A percentile compares a stretch with the other conserved stretches of the same genome.
These are phyloP conservation scores for Mythimna loreyi DNA, from an alignment of 2,888 invertebrate species.

Conservation along the genomic window DNA sequence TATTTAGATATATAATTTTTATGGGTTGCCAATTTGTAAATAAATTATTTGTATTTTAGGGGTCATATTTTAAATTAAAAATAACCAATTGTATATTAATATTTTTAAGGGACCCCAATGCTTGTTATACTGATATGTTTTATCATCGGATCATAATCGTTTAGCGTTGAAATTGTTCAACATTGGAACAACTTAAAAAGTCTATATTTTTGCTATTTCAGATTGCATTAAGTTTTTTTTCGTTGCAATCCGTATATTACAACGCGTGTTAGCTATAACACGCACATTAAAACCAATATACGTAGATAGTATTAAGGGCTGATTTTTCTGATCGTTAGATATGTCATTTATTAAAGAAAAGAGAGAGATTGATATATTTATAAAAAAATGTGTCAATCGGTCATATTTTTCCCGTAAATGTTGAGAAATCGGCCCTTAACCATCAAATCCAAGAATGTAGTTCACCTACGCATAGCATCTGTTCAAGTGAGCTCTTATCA, in stretches of 20 bases:
- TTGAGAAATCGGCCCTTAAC: too few relatives aligned
- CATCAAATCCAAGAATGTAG: too few relatives aligned
- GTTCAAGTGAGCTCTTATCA: not conserved
- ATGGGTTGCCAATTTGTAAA: constrained; percentile 26
- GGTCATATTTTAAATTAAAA: not conserved
- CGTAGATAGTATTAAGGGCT: too few relatives aligned
- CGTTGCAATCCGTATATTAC: not conserved
- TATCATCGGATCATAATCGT: not conserved
- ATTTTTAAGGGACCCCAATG: constrained; percentile 21
- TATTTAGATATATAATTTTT: constrained; percentile 31
- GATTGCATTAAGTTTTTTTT: not conserved
- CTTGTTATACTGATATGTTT: not conserved
- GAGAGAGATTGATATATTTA: too few relatives aligned
- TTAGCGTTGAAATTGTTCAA: not conserved
- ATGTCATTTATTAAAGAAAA: too few relatives aligned
- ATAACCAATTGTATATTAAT: not conserved
- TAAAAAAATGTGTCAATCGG: too few relatives aligned
- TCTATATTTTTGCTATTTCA: too few relatives aligned
- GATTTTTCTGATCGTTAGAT: too few relatives aligned
- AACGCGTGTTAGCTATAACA: not conserved
- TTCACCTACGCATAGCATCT: not conserved
- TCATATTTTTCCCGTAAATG: too few relatives aligned
- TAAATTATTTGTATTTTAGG: constrained; percentile 7
- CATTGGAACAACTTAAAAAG: not conserved
- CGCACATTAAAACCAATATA: not conserved